Evolutionary conservation across 2,888 invertebrate genomes (phyloP).

Genomic region (Erebia aethiops): DNA sequence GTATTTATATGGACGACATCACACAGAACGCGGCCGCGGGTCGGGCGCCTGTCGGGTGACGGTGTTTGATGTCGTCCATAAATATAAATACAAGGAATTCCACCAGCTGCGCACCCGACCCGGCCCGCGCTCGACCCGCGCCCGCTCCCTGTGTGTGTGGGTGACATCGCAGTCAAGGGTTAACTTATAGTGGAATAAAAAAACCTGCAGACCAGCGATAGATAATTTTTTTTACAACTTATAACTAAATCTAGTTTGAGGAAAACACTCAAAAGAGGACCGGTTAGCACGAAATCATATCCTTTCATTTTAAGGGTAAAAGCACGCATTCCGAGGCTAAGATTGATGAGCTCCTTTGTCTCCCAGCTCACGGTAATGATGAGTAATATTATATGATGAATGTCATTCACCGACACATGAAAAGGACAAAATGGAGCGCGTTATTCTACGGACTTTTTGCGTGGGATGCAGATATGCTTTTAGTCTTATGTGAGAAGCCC

Average conservation of each 20-base stretch:
- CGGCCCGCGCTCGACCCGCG: no score
- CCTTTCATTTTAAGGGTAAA: constrained; percentile 18
- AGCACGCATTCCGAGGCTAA: constrained; percentile 47
- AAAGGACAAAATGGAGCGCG: constrained; percentile 17
- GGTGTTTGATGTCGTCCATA: no score
- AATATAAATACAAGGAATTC: no score
- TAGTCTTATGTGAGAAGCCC: neutral
- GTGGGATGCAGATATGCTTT: constrained; percentile 11
- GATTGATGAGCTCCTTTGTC: constrained; percentile 63
- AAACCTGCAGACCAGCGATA: no score
- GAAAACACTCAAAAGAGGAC: neutral
- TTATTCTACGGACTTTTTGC: constrained; percentile 1
- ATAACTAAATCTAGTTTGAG: neutral
- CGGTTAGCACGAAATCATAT: constrained; percentile 12
- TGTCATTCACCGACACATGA: constrained; percentile 43
- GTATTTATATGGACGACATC: no score
- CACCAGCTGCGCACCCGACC: no score
- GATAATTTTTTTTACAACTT: no score
- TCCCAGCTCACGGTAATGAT: constrained; percentile 54
- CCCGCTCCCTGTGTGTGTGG: no score
- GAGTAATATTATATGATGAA: constrained; percentile 63
- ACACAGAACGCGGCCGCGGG: no score
- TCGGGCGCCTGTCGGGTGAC: no score
- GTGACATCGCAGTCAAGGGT: no score
- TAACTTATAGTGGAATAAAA: no score